Base-by-base conservation (phyloP, 2,888 invertebrate genomes). In the Furcula furcula region DNA sequence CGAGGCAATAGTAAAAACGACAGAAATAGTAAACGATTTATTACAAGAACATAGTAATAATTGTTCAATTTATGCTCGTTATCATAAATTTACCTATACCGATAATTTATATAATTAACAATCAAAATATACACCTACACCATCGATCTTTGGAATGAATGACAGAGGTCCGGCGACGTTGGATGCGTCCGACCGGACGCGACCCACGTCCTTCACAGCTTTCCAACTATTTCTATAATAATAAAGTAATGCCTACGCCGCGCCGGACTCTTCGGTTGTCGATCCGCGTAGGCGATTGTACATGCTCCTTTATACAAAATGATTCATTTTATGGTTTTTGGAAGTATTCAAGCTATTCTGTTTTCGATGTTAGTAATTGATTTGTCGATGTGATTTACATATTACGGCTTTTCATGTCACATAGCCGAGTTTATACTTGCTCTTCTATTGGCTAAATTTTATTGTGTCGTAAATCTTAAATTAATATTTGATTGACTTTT, bases 171-270 rank as follows among this genome's bases (percentile, higher is more conserved):
- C 74, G 70, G 71, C 83, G 83, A 59, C 77, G 65, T 69, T 63
- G 55, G 69, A 61, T 75, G 55, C 64, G 65, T 76, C 77, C 76
- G 75, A 67, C 56, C 80, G 68, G 77, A 74, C 68, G 52, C 71
- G 74, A 71, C 79, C 74, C 76, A 71, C 68, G 76, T 74, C 74
- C 65, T 66, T 65, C 80, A 74, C 56, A 51, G 65, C 57, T 62
- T 64, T 64, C 68, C 62, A 56, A 50, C 55, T 54, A 55, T 53
- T 55, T 54, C 61, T 54, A 48, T 48, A 65, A 55, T 57, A 63
- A 64, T 66, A 66, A 63, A 65, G 64, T 57, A 63, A 67, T 57
- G 46, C 52, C 55, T 62, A 55, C 49, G 43, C 51, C 25, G 48
- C 23, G 42, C 19, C 47, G 44, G 44, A 51, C 59, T 34, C 36